These are phyloP conservation scores for Lerista edwardsae DNA, from an alignment of 2,797 vertebrate genomes.

Conservation along the genomic window DNA sequence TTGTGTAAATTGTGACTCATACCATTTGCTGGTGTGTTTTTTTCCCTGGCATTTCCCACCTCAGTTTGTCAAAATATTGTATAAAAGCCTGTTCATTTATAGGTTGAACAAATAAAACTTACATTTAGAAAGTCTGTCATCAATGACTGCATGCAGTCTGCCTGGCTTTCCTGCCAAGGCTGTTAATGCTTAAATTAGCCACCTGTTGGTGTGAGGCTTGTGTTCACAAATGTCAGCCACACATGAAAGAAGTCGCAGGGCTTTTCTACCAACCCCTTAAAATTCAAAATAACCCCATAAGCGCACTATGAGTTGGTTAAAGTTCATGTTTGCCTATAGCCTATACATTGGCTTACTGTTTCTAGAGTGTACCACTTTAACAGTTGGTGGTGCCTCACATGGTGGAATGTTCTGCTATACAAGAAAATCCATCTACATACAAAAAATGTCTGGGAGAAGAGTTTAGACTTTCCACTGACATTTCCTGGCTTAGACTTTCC, in stretches of 20 bases:
- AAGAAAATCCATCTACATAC: not conserved
- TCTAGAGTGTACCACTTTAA: not conserved
- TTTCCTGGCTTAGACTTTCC: too few species aligned
- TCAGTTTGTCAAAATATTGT: constrained; percentile 74
- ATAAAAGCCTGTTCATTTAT: constrained; percentile 73
- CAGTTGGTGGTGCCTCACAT: not conserved
- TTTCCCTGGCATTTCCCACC: constrained; percentile 69
- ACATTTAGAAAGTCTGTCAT: constrained; percentile 71
- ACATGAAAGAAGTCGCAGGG: constrained; percentile 49
- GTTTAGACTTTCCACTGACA: too few species aligned
- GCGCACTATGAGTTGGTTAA: constrained; percentile 40
- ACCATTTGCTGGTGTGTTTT: constrained; percentile 71
- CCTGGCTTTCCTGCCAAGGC: constrained; percentile 64
- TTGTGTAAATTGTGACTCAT: constrained; percentile 73
- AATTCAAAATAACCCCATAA: constrained; percentile 53
- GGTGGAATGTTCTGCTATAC: not conserved
- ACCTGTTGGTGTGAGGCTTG: constrained; percentile 66
- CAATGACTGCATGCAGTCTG: constrained; percentile 68
- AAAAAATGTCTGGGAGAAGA: not conserved
- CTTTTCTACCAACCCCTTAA: constrained; percentile 39
- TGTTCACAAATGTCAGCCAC: constrained; percentile 71
- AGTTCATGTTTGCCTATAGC: not conserved
- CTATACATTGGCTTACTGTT: not conserved
- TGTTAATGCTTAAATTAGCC: constrained; percentile 71
- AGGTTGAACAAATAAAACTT: constrained; percentile 69